Evolutionary conservation across 2,888 invertebrate genomes (phyloP).

Genomic region (Drosophila lacicola): DNA sequence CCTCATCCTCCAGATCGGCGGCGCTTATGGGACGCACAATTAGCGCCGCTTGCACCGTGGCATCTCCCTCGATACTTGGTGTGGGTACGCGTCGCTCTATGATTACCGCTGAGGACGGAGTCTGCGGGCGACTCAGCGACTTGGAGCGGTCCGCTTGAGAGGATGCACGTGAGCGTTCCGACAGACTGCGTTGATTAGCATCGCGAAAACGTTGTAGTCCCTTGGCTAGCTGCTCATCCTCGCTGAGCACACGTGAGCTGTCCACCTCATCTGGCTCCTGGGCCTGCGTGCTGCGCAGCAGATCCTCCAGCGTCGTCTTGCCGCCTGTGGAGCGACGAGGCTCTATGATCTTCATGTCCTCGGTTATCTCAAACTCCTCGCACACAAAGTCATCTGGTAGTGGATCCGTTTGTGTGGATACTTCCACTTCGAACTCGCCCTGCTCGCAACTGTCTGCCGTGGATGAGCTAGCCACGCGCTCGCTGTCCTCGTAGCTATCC

Average conservation of each 20-base stretch:
- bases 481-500: slow-evolving; percentile 79
- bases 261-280: slow-evolving; percentile 75
- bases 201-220: slow-evolving; percentile 86
- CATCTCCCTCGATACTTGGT: slow-evolving; percentile 88
- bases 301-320: slow-evolving; percentile 84
- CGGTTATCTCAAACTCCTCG: slow-evolving; percentile 86
- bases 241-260: slow-evolving; percentile 82
- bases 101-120: slow-evolving; percentile 88
- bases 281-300: slow-evolving; percentile 81
- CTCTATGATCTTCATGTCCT: slow-evolving; percentile 84
- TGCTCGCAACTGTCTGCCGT: slow-evolving; percentile 81
- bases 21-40: slow-evolving; percentile 89
- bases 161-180: slow-evolving; percentile 87
- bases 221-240: slow-evolving; percentile 86
- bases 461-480: slow-evolving; percentile 76
- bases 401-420: slow-evolving; percentile 94
- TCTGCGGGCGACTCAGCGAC: slow-evolving; percentile 87
- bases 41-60: slow-evolving; percentile 88
- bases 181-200: slow-evolving; percentile 87
- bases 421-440: slow-evolving; percentile 86
- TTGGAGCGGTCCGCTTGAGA: slow-evolving; percentile 87
- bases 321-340: slow-evolving; percentile 70
- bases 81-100: slow-evolving; percentile 88
- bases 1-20: slow-evolving; percentile 83
- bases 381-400: slow-evolving; percentile 91